These are phyloP conservation scores for Oopsacas minuta DNA, from an alignment of 37 sponge, comb jelly and placozoan genomes.

Conservation along the genomic window DNA sequence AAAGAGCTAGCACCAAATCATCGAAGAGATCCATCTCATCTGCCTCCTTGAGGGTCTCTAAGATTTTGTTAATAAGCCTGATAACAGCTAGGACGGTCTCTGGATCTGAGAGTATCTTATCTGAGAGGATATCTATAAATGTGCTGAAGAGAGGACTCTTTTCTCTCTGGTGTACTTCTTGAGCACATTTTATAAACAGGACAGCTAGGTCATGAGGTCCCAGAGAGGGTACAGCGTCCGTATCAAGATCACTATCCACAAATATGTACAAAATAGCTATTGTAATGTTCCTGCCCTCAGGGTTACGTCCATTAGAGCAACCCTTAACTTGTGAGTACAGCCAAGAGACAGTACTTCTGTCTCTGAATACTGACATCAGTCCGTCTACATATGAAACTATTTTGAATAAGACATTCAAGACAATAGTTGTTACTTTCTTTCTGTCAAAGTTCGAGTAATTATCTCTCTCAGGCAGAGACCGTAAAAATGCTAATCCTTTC, in stretches of 20 bases:
- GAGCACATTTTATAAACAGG: not conserved
- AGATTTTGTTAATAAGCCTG: not conserved
- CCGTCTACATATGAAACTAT: not conserved
- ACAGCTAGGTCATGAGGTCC: not conserved
- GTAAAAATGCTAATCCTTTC: not conserved
- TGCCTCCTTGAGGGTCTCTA: constrained; percentile 9
- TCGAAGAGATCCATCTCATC: constrained; percentile 14
- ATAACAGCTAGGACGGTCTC: constrained; percentile 2
- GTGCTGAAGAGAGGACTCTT: not conserved
- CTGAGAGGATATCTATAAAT: not conserved
- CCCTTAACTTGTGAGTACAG: not conserved
- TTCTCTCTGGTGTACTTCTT: not conserved
- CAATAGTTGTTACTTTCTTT: not conserved
- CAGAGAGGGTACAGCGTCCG: not conserved
- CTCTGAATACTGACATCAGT: not conserved
- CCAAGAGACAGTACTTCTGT: not conserved
- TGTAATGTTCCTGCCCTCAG: not conserved
- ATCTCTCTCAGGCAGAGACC: not conserved
- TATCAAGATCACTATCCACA: not conserved
- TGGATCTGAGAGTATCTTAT: not conserved
- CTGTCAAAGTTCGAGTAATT: not conserved
- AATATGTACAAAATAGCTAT: not conserved
- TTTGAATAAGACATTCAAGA: not conserved
- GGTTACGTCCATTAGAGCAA: not conserved
- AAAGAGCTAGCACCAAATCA: not conserved